These are phyloP conservation scores for Rosalia funebris DNA, from an alignment of 2,888 invertebrate species.

Conservation along the genomic window DNA sequence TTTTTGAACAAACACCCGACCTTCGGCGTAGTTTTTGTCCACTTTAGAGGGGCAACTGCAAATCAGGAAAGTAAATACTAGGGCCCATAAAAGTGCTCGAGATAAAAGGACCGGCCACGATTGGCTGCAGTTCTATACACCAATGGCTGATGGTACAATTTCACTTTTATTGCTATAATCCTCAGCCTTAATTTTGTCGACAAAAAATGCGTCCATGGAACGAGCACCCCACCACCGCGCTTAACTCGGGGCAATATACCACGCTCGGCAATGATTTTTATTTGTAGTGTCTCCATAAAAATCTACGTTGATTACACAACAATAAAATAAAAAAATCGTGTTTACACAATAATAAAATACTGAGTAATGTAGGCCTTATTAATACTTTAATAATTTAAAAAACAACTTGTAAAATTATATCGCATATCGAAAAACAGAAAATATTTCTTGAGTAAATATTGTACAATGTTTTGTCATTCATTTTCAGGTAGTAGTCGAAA, in stretches of 20 bases:
- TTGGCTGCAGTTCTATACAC: conserved; percentile 37
- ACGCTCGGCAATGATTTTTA: background rate
- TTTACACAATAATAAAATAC: background rate
- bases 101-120: conserved; percentile 33
- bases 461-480: too few relatives aligned
- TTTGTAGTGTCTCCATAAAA: background rate
- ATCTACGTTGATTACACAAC: background rate
- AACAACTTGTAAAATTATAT: background rate
- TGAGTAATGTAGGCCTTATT: background rate
- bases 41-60: conserved; percentile 32
- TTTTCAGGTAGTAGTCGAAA: too few relatives aligned
- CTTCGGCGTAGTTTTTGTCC: conserved; percentile 33
- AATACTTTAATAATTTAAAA: background rate
- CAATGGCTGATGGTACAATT: conserved; percentile 37
- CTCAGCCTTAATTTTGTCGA: background rate
- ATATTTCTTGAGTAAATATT: too few relatives aligned
- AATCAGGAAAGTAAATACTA: conserved; percentile 37
- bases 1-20: conserved; percentile 20
- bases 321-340: background rate
- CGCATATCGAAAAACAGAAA: background rate
- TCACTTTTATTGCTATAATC: conserved; percentile 37
- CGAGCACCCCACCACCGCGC: background rate
- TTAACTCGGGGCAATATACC: background rate
- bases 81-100: conserved; percentile 34
- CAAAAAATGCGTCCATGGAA: background rate